Conservation (phyloP, 2,113 vertebrate species). For the Azemiops feae region DNA sequence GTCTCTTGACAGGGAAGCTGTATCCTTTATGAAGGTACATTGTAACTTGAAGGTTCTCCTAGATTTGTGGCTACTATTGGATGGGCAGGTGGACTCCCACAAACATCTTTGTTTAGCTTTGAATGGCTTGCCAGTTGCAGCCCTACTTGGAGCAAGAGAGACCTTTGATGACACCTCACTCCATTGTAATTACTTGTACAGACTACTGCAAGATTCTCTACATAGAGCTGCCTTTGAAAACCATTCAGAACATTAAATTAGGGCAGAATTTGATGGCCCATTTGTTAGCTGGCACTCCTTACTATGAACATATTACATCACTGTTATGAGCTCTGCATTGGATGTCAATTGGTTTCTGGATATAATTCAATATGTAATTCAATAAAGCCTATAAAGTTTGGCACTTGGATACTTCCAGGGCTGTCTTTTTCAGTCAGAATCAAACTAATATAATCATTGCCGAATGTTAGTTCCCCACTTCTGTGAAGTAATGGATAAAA, state of each 20-base stretch:
- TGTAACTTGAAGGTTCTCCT: not conserved
- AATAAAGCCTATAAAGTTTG: not conserved
- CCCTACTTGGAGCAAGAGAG: not conserved
- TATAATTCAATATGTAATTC: not conserved
- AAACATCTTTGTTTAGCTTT: not conserved
- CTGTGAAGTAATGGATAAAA: not conserved
- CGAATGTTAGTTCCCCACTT: not conserved
- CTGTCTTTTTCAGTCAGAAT: not conserved
- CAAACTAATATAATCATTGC: not conserved
- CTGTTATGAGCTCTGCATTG: not conserved
- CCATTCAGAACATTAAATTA: not conserved
- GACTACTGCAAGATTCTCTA: not conserved
- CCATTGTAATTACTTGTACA: not conserved
- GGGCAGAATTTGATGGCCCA: not conserved
- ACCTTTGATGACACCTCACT: not conserved
- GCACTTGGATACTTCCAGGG: not conserved
- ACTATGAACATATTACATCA: not conserved
- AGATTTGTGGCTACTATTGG: not conserved
- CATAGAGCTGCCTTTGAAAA: not conserved
- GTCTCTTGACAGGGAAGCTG: not conserved
- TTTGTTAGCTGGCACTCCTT: not conserved
- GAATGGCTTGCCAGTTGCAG: not conserved
- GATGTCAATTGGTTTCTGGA: not conserved
- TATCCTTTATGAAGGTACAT: not conserved
- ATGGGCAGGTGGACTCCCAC: not conserved